Evolutionary conservation across 2,888 invertebrate species (phyloP).

Genomic region (Lithophane socia): DNA sequence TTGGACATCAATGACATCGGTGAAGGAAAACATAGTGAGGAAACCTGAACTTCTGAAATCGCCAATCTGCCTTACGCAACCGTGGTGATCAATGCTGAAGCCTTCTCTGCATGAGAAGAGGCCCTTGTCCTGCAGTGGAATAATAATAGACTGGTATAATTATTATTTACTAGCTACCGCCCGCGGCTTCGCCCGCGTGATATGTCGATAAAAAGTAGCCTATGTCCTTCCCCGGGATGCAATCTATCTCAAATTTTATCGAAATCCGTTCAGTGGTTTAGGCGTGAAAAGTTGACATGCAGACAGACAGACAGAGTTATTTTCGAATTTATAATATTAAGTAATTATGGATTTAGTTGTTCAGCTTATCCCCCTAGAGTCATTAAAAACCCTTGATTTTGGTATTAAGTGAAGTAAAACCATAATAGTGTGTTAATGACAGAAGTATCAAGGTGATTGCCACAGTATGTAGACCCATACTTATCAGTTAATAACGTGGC

Average conservation of each 20-base stretch:
- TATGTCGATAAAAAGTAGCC: too few species aligned
- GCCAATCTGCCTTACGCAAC: background rate
- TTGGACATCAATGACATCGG: too few species aligned
- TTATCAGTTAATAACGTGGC: slow-evolving; percentile 59
- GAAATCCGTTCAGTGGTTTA: too few species aligned
- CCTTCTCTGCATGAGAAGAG: background rate
- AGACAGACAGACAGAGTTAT: too few species aligned
- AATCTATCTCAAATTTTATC: too few species aligned
- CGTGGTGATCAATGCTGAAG: background rate
- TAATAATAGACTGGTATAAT: background rate
- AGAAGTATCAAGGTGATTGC: slow-evolving; percentile 44
- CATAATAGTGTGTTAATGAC: slow-evolving; percentile 3
- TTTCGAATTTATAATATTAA: too few species aligned
- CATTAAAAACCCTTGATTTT: background rate
- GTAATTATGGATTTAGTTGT: background rate
- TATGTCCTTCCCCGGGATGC: too few species aligned
- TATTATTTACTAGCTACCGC: background rate
- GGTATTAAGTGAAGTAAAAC: background rate
- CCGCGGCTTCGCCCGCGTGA: too few species aligned
- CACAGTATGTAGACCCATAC: slow-evolving; percentile 15
- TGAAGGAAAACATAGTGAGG: background rate
- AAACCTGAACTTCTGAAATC: background rate
- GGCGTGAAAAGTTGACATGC: too few species aligned
- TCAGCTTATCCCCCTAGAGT: background rate
- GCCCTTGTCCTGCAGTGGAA: background rate